Conservation (phyloP, 2,797 vertebrate genomes). For the Dicrostonyx torquatus region DNA sequence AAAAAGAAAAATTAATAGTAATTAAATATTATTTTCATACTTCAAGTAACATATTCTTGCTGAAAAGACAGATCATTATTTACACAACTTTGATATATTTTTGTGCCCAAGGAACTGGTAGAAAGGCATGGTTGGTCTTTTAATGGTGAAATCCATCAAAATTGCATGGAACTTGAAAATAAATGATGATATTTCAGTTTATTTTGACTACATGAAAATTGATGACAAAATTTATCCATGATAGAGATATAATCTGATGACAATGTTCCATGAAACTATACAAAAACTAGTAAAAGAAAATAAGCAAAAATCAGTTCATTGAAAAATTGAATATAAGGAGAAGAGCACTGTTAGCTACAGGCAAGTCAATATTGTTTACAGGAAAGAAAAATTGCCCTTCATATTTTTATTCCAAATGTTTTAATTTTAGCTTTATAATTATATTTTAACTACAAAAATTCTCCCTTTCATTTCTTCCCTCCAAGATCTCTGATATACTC, state of each 20-base stretch:
- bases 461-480: not conserved
- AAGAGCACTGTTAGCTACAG: not conserved
- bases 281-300: not conserved
- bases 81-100: not conserved
- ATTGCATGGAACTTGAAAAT: not conserved
- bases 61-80: constrained; percentile 11
- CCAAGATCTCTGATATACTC: not conserved
- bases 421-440: not conserved
- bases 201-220: constrained; percentile 11
- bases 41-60: not conserved
- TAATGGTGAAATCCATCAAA: not conserved
- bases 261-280: not conserved
- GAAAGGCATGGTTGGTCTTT: not conserved
- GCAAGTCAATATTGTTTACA: not conserved
- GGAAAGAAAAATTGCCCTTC: not conserved
- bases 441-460: not conserved
- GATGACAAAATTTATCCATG: not conserved
- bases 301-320: not conserved
- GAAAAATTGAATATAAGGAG: not conserved
- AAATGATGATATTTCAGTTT: not conserved
- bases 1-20: not conserved
- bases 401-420: not conserved
- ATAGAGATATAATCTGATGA: not conserved
- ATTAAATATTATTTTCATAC: not conserved
- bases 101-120: not conserved